Base-by-base conservation (phyloP, 2,888 invertebrate genomes). In the Cerastoderma edule region DNA sequence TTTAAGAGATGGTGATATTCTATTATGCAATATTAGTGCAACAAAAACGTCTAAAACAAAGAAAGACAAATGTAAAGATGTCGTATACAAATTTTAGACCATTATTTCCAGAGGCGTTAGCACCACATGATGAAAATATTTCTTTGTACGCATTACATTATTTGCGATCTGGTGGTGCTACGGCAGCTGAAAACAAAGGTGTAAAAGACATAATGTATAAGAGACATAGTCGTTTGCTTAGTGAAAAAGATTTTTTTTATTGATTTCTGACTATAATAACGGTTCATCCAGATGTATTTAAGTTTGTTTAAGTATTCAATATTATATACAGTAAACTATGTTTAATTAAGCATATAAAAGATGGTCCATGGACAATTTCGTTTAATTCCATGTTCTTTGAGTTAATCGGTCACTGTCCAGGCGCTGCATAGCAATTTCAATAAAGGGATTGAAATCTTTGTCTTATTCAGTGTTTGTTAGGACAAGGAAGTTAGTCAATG, bases 191-290 rank as follows among this genome's bases (percentile, higher is more conserved):
- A 2, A 65, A 65, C 30, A 48, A 48, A 19, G 65, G 65, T 6
- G 30, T 65, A 10, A 46, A 28, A 48, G 65, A 65, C 32, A 46
- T 46, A 32, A 27, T 65, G 48, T 65, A 48, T 28, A 65, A 65
- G n/a, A 5, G 65, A 2, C 65, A 65, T 48, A 50, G 65, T 6
- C 46, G 65, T n/a, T 65, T 46, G 65, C 2, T 32, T 16, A 56
- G 39, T 57, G 68, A 68, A 44, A 56, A 68, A 68, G 28, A 57
- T 57, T 28, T 33, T 56, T 39, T 54, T 57, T 56, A 28, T 68
- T 28, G 39, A 57, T 44, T 28, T 28, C 28, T n/a, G 19, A 39
- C 13, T 68, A 28, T 5, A 57, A 28, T 56, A 57, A n/a, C 16
- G 22, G 30, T n/a, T 53, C 53, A n/a, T 27, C 8, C 22, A 27